Evolutionary conservation across 2,888 invertebrate genomes (phyloP).

Genomic region (Volucella inanis): DNA sequence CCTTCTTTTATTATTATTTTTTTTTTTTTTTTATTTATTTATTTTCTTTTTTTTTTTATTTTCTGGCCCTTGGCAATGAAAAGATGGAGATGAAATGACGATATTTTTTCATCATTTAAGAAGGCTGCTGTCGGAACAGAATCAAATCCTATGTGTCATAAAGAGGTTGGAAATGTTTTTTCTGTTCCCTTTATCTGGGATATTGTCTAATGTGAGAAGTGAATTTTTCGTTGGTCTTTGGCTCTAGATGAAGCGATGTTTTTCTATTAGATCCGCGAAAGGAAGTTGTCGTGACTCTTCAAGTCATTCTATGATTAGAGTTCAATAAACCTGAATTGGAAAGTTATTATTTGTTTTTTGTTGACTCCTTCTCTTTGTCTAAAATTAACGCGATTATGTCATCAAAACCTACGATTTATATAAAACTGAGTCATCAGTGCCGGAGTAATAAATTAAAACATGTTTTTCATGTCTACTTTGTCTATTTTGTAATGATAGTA

Average conservation of each 20-base stretch:
- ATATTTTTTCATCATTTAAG: slow-evolving; percentile 16
- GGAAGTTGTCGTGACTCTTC: slow-evolving; percentile 31
- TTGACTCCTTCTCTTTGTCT: neutral
- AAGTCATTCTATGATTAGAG: slow-evolving; percentile 18
- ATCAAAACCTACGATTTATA: slow-evolving; percentile 7
- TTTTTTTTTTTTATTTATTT: slow-evolving; percentile 3
- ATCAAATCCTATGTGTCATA: slow-evolving; percentile 14
- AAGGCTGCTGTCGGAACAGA: slow-evolving; percentile 25
- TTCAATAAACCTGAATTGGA: slow-evolving; percentile 25
- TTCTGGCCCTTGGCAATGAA: slow-evolving; percentile 33
- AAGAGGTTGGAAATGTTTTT: slow-evolving; percentile 19
- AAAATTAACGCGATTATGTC: slow-evolving; percentile 23
- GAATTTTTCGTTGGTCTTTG: neutral
- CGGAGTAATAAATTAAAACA: slow-evolving; percentile 7
- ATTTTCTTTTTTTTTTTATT: slow-evolving; percentile 2
- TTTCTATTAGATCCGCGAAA: slow-evolving; percentile 1
- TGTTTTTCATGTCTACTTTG: slow-evolving; percentile 3
- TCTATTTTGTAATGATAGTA: slow-evolving; percentile 1
- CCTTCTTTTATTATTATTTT: too few relatives aligned
- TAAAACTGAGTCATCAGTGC: slow-evolving; percentile 26
- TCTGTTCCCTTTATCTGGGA: slow-evolving; percentile 38
- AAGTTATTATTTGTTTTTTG: neutral
- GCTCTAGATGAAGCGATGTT: slow-evolving; percentile 4
- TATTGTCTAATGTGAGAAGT: slow-evolving; percentile 10
- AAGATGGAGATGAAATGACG: slow-evolving; percentile 1